A percentile compares a stretch with the other conserved stretches of the same genome.
Conservation (phyloP, 1,140 invertebrate species). For the Hesperophylax magnus region DNA sequence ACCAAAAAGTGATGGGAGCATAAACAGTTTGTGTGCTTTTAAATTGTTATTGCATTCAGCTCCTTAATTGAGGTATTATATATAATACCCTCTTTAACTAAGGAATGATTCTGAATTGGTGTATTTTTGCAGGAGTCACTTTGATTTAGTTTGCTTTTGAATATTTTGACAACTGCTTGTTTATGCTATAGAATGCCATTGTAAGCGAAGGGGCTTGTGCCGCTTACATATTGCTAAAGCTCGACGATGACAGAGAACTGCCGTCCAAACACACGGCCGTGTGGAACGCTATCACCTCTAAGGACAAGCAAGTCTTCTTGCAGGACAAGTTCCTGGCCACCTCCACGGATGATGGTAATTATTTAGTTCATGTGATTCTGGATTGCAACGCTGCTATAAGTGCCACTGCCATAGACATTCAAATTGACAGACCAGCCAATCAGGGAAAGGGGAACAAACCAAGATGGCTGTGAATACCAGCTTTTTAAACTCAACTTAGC, state of each 20-base stretch:
- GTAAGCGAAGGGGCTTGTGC: constrained; percentile 87
- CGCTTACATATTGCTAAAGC: constrained; percentile 79
- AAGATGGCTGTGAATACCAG: no score
- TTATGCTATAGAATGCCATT: constrained; percentile 63
- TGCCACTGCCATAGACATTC: no score
- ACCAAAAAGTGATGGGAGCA: no score
- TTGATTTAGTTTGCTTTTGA: constrained; percentile 2
- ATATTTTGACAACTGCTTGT: neutral
- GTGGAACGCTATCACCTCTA: constrained; percentile 80
- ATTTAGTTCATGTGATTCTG: neutral
- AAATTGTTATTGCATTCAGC: no score
- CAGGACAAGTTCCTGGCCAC: constrained; percentile 85
- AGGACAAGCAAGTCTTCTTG: constrained; percentile 85
- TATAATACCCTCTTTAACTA: no score
- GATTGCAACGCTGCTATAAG: no score
- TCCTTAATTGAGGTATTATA: no score
- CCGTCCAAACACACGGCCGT: constrained; percentile 69
- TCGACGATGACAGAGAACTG: constrained; percentile 74
- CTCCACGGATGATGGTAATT: constrained; percentile 76
- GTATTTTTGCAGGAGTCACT: neutral
- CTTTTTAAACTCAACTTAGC: no score
- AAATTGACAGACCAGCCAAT: no score
- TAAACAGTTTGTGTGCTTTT: no score
- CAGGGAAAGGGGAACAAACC: no score
- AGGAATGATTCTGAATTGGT: neutral